These are phyloP conservation scores for Orbicella faveolata DNA, from an alignment of 64 coral and sea anemone species.

Conservation along the genomic window DNA sequence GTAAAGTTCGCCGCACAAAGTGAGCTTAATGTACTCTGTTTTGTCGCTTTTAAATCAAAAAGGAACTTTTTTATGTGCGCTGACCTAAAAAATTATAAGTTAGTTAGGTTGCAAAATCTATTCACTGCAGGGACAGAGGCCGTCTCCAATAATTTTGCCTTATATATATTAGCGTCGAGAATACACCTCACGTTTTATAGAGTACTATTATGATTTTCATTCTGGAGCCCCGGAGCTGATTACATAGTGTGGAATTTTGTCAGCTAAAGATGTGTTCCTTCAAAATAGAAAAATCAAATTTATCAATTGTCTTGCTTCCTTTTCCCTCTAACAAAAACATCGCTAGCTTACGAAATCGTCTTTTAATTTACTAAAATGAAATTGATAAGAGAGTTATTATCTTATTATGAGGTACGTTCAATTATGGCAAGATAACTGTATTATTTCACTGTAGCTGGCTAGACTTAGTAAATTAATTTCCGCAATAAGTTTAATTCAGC, in stretches of 20 bases:
- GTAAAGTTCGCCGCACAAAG: background rate
- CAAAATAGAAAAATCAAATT: background rate
- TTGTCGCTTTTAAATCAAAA: background rate
- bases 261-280: background rate
- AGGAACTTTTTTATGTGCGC: background rate
- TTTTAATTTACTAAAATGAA: too few relatives aligned
- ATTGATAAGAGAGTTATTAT: too few relatives aligned
- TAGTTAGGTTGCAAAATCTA: constrained; percentile 36
- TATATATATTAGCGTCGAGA: background rate
- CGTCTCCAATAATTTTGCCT: background rate
- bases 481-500: too few relatives aligned
- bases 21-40: background rate
- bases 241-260: background rate
- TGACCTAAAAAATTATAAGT: background rate
- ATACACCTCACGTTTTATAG: background rate
- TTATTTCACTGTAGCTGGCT: too few relatives aligned
- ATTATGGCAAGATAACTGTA: too few relatives aligned
- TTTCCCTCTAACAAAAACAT: too few relatives aligned
- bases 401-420: too few relatives aligned
- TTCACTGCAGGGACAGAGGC: background rate
- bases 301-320: background rate
- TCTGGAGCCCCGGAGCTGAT: background rate
- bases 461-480: too few relatives aligned
- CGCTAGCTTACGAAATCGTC: too few relatives aligned
- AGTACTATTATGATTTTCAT: background rate